A percentile compares a stretch with the other conserved stretches of the same genome.
Conservation (phyloP, 2,797 vertebrate genomes). For the Eurystomus glaucurus region DNA sequence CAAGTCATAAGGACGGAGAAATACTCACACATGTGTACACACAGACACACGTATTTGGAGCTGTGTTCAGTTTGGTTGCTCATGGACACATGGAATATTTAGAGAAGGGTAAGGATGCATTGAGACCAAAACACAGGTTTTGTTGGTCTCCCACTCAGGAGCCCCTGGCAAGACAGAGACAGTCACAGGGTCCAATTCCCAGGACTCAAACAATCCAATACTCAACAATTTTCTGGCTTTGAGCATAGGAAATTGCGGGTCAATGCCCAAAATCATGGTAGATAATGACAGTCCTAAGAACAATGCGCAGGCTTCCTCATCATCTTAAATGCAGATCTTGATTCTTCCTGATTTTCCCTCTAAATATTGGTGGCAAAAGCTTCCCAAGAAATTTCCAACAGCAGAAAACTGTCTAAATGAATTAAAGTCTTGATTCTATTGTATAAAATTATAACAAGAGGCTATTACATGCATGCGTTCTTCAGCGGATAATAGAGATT, state of each 20-base stretch:
- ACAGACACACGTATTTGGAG: fast-evolving
- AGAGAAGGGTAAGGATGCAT: not conserved
- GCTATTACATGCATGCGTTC: not conserved
- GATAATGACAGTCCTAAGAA: not conserved
- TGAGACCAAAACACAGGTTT: not conserved
- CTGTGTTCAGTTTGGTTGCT: not conserved
- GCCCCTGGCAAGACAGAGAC: not conserved
- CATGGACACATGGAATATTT: not conserved
- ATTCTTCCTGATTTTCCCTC: not conserved
- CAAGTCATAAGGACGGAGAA: not conserved
- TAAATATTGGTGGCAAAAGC: not conserved
- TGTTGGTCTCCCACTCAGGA: not conserved
- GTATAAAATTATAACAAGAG: not conserved
- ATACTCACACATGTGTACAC: fast-evolving
- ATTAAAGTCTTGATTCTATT: not conserved
- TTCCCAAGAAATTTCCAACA: not conserved
- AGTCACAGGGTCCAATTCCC: fast-evolving
- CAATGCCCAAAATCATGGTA: not conserved
- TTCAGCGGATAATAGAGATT: not conserved
- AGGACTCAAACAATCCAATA: not conserved
- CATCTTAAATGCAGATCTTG: not conserved
- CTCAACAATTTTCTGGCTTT: not conserved
- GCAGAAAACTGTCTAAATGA: not conserved
- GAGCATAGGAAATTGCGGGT: not conserved
- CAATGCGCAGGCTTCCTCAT: not conserved